These are phyloP conservation scores for Plemyria rubiginata DNA, from an alignment of 2,888 invertebrate genomes.

Conservation along the genomic window DNA sequence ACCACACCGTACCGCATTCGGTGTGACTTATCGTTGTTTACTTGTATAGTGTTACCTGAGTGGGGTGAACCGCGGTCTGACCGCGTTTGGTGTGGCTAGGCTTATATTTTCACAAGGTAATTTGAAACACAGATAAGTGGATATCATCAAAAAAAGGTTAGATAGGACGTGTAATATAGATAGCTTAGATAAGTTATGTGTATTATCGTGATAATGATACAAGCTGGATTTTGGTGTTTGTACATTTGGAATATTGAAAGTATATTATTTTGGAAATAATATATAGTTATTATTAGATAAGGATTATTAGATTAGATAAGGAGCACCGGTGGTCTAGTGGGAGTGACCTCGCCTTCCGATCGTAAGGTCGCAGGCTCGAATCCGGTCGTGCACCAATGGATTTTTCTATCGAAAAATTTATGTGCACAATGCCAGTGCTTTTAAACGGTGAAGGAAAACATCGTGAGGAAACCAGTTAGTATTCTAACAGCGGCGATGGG, in stretches of 20 bases:
- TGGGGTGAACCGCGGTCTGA: not conserved
- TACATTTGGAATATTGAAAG: not conserved
- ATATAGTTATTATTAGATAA: too few species aligned
- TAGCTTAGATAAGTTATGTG: not conserved
- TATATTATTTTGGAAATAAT: too few species aligned
- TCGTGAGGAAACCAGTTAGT: too few species aligned
- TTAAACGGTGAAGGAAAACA: too few species aligned
- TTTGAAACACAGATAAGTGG: constrained; percentile 6
- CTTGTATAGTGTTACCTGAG: not conserved
- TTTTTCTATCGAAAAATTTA: too few species aligned
- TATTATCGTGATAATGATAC: constrained; percentile 14
- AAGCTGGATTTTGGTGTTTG: not conserved
- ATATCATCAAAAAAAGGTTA: constrained; percentile 8
- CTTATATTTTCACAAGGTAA: constrained; percentile 8
- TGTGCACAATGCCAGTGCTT: too few species aligned
- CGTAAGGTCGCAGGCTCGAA: too few species aligned
- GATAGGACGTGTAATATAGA: constrained; percentile 1
- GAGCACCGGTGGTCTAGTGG: too few species aligned
- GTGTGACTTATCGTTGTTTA: constrained; percentile 1
- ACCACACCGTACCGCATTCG: not conserved
- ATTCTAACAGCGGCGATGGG: too few species aligned
- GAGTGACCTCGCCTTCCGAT: too few species aligned
- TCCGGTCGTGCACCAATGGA: too few species aligned
- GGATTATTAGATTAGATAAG: too few species aligned
- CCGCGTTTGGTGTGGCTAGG: constrained; percentile 6